These are phyloP conservation scores for Leptinotarsa rubiginosa DNA, from an alignment of 2,888 invertebrate species.

Conservation along the genomic window DNA sequence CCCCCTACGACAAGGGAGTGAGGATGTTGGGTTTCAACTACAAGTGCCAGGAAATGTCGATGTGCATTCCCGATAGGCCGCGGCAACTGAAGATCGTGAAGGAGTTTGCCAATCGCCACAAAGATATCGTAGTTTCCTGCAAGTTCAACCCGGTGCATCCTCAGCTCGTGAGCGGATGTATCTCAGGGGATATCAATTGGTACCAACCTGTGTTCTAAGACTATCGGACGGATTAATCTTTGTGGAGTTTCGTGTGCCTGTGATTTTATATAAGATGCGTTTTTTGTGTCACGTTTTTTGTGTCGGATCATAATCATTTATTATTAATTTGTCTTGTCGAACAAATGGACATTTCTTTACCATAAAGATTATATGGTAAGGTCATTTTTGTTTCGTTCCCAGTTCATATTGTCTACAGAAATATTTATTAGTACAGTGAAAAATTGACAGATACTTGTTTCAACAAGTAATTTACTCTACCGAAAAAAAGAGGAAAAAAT, in stretches of 20 bases:
- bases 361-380: not conserved
- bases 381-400: not conserved
- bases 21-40: constrained; percentile 85
- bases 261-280: not conserved
- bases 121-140: constrained; percentile 87
- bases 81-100: constrained; percentile 75
- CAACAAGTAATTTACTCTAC: too few relatives aligned
- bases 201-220: constrained; percentile 77
- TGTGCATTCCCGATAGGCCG: constrained; percentile 71
- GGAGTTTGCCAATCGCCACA: constrained; percentile 78
- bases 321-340: not conserved
- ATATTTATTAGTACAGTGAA: too few relatives aligned
- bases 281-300: too few relatives aligned
- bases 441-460: too few relatives aligned
- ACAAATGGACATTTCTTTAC: not conserved
- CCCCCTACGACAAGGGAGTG: constrained; percentile 89
- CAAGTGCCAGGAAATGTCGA: constrained; percentile 82
- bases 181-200: constrained; percentile 90
- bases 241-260: not conserved
- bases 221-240: not conserved
- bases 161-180: constrained; percentile 89
- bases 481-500: too few relatives aligned
- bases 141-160: constrained; percentile 91
- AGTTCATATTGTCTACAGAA: too few relatives aligned
- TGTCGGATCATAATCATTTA: not conserved